Conservation (phyloP, 1,140 invertebrate species). For the Zophobas morio region DNA sequence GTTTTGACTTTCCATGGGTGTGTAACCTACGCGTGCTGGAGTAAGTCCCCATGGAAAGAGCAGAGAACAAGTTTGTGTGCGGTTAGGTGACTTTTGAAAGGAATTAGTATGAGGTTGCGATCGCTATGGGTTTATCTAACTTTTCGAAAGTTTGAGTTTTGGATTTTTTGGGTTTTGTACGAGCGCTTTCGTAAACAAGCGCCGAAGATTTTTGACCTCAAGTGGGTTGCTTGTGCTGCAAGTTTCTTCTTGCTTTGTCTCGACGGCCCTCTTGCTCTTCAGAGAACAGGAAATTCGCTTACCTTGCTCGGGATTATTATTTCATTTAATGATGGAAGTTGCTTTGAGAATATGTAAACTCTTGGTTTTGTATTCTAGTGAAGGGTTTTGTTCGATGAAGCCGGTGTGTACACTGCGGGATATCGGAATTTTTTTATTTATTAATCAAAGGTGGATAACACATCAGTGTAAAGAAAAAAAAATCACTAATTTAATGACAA, state of each 20-base stretch:
- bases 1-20: conserved; percentile 38
- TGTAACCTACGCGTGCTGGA: conserved; percentile 28
- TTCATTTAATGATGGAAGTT: background rate
- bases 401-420: no score
- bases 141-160: background rate
- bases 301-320: background rate
- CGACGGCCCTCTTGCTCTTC: background rate
- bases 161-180: background rate
- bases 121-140: background rate
- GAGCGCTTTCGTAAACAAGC: conserved; percentile 19
- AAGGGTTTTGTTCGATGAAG: no score
- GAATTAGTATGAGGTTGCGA: background rate
- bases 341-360: no score
- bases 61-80: conserved; percentile 1
- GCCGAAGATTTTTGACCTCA: conserved; percentile 29
- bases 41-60: conserved; percentile 32
- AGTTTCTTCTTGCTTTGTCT: conserved; percentile 32
- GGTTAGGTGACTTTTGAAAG: conserved; percentile 15
- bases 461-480: no score
- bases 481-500: no score
- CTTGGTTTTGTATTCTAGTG: no score
- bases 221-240: conserved; percentile 10
- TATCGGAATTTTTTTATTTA: no score
- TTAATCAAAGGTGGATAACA: no score
- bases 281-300: background rate